Percentiles rank a stretch among this genome's conserved stretches.
These are phyloP conservation scores for Pelecanus crispus DNA, from an alignment of 2,113 vertebrate genomes.

Conservation along the genomic window DNA sequence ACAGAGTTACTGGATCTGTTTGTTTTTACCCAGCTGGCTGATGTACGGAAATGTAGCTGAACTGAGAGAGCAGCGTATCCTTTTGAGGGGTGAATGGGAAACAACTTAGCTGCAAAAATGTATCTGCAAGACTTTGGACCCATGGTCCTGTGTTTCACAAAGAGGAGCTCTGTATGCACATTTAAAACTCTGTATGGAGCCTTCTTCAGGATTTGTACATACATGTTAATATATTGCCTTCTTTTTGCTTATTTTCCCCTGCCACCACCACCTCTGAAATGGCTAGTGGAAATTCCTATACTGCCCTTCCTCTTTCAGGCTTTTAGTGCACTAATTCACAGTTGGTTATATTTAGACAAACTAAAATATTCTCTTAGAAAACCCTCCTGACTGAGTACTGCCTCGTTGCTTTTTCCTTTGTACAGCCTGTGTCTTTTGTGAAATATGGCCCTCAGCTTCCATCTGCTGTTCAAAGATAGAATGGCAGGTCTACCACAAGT, in stretches of 20 bases:
- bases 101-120: background rate
- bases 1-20: background rate
- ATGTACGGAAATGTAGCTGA: background rate
- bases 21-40: background rate
- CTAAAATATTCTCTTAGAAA: background rate
- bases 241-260: background rate
- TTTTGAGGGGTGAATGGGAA: background rate
- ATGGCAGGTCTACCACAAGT: background rate
- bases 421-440: background rate
- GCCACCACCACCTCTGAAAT: background rate
- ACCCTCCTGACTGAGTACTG: background rate
- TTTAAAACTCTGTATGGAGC: background rate
- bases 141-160: background rate
- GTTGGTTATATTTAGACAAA: background rate
- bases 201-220: background rate
- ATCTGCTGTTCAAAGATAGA: conserved; percentile 61
- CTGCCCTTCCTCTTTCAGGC: background rate
- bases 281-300: background rate
- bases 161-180: background rate
- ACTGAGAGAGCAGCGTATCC: background rate
- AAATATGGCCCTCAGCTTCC: conserved; percentile 57
- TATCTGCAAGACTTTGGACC: background rate
- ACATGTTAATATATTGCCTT: background rate
- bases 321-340: background rate
- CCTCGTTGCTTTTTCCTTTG: background rate